These are phyloP conservation scores for Galagoides demidoff DNA, from an alignment of 2,797 vertebrate species.

Conservation along the genomic window DNA sequence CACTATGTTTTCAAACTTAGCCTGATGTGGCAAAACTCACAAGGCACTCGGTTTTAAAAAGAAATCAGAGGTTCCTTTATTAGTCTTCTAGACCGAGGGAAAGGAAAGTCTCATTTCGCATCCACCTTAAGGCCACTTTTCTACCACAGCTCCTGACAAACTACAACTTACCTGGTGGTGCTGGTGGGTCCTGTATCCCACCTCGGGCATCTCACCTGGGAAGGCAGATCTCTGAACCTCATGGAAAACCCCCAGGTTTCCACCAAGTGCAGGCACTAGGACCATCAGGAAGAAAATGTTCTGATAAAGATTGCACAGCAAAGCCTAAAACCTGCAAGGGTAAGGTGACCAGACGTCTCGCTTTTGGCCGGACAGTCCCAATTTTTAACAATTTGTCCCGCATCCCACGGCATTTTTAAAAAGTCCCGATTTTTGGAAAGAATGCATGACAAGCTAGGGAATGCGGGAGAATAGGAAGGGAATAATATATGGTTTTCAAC, in stretches of 20 bases:
- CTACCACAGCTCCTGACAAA: constrained; percentile 77
- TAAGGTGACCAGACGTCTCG: too few species aligned
- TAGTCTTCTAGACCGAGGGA: constrained; percentile 65
- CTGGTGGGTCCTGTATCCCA: constrained; percentile 64
- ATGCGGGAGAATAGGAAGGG: too few species aligned
- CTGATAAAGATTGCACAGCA: too few species aligned
- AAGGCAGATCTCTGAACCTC: constrained; percentile 71
- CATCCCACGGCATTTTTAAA: too few species aligned
- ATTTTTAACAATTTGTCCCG: too few species aligned
- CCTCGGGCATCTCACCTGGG: constrained; percentile 56
- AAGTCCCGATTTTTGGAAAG: too few species aligned
- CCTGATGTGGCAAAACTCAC: constrained; percentile 34
- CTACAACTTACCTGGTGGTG: constrained; percentile 76
- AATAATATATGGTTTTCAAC: too few species aligned
- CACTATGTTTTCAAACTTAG: constrained; percentile 75
- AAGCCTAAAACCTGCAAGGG: too few species aligned
- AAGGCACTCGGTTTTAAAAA: constrained; percentile 69
- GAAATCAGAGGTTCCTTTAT: constrained; percentile 79
- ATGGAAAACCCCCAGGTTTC: constrained; percentile 15
- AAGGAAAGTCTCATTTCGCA: constrained; percentile 57
- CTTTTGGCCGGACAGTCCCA: too few species aligned
- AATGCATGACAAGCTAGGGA: too few species aligned
- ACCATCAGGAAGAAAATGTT: not conserved
- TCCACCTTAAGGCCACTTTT: constrained; percentile 74
- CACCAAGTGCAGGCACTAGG: not conserved